phyloP scores from a whole-genome alignment of 2,888 invertebrate genomes.

The Apocheima hispidaria region DNA sequence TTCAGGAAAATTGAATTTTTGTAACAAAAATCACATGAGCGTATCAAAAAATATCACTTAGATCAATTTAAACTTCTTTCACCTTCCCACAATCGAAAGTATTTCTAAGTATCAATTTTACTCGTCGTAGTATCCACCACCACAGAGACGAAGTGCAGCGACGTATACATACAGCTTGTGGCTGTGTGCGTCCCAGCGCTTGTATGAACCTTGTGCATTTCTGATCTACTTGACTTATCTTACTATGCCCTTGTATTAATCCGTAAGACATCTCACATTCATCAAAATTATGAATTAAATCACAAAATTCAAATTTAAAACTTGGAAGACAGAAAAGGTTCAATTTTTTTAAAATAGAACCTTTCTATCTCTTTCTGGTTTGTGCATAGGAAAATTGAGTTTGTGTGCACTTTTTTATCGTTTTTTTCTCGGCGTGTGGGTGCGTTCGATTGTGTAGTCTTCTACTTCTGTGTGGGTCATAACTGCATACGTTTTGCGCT shows the following conservation, averaged over 20 bases:
- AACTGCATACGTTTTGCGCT: conserved; percentile 53
- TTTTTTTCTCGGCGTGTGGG: conserved; percentile 84
- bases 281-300: conserved; percentile 44
- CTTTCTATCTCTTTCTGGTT: conserved; percentile 56
- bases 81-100: conserved; percentile 44
- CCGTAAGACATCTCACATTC: conserved; percentile 59
- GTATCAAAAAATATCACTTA: conserved; percentile 23
- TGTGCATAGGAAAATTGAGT: conserved; percentile 55
- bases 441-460: conserved; percentile 80
- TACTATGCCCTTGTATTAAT: conserved; percentile 68
- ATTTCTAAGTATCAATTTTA: conserved; percentile 55
- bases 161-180: conserved; percentile 58
- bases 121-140: conserved; percentile 63
- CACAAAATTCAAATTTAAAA: conserved; percentile 36
- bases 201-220: conserved; percentile 80
- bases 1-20: conserved; percentile 6
- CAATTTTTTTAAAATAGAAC: conserved; percentile 56
- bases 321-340: conserved; percentile 35
- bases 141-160: conserved; percentile 73
- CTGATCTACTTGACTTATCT: conserved; percentile 74
- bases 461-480: conserved; percentile 53
- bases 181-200: conserved; percentile 73
- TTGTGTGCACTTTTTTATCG: conserved; percentile 83
- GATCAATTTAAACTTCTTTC: conserved; percentile 28
- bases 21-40: background rate